phyloP scores from a whole-genome alignment of 1,140 invertebrate genomes.

The Drosophila arawakana region DNA sequence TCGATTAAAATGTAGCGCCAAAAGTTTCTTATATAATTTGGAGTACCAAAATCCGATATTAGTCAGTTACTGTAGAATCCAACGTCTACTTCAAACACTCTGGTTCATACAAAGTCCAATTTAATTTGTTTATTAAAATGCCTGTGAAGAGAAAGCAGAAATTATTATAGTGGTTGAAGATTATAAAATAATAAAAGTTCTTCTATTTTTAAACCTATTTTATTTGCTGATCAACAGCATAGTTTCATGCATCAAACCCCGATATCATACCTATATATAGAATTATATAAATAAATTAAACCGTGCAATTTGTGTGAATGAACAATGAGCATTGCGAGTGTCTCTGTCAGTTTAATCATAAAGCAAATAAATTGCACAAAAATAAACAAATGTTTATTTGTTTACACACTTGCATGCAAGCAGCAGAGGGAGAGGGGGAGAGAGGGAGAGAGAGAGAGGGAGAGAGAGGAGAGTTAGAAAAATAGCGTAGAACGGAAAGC shows the following conservation, averaged over 20 bases:
- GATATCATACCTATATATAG: background rate
- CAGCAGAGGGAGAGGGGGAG: background rate
- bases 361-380: conserved; percentile 53
- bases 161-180: background rate
- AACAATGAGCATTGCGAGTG: conserved; percentile 5
- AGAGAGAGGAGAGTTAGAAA: background rate
- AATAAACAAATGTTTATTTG: conserved; percentile 33
- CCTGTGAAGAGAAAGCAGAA: background rate
- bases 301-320: background rate
- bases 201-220: too few species aligned
- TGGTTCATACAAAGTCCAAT: too few species aligned
- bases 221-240: too few species aligned
- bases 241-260: background rate
- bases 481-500: background rate
- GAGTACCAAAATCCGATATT: too few species aligned
- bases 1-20: too few species aligned
- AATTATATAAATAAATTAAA: background rate
- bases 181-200: background rate
- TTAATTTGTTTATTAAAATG: too few species aligned
- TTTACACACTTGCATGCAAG: background rate
- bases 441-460: background rate
- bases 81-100: too few species aligned
- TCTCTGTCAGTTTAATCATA: conserved; percentile 34
- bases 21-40: too few species aligned
- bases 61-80: too few species aligned